Evolutionary conservation across 2,888 invertebrate species (phyloP), one percentile per base, ranked within the genome.

Genomic region (Ceriagrion tenellum): DNA sequence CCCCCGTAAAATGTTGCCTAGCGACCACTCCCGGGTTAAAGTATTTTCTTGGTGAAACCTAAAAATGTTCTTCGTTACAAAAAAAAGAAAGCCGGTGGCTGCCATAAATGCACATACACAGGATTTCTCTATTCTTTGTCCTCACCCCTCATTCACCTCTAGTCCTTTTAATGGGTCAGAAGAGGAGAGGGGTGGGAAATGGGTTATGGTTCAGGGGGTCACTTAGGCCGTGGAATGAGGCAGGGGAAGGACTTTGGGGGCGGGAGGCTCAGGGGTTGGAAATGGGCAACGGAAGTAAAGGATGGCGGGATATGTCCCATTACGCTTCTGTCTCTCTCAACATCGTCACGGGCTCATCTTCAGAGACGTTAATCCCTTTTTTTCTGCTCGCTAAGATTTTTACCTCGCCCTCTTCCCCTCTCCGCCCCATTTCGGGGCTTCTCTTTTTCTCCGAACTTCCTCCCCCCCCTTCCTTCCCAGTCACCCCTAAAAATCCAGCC

Each of bases 251-350:
- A 20, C 40, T 10, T 18, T 12, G 26, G 20, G 8, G 88, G 18
- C 13, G 59, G 16, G 59, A 23, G 88, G 47, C n/a, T n/a, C n/a
- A 23, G 35, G 88, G 40, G 12, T 40, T 20, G 59, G 59, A 59
- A 59, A 59, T 59, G 59, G 59, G 59, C 10, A 20, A 59, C 20
- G 59, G 59, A 59, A 59, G 47, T 88, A 59, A n/a, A 16, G 88
- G 89, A n/a, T 47, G 47, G 55, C 26, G 81, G 81, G 81, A 81
- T 81, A 81, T 81, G 81, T 81, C 81, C 81, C 81, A 81, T 81
- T 81, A 81, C 81, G 81, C 30, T 81, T 81, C n/a, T 74, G n/a
- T n/a, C 30, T 81, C 81, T 81, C 26, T 35, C 81, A 35, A 18
- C 81, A 81, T 81, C 81, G 30, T 81, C 81, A 16, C 81, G 13